Base-by-base conservation (phyloP, 2,888 invertebrate genomes). In the Drosophila helvetica region DNA sequence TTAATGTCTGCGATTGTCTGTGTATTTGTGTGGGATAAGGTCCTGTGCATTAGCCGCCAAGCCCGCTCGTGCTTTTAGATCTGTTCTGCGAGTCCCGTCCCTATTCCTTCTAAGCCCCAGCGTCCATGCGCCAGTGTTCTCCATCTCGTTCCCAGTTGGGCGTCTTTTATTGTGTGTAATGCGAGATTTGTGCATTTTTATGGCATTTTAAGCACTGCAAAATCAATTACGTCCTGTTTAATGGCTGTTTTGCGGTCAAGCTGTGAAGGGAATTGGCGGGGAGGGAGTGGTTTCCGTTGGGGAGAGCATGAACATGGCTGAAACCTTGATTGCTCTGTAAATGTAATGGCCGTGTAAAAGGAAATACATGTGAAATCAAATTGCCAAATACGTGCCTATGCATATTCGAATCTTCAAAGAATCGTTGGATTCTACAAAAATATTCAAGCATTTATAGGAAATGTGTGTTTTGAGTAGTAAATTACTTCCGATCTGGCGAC, bases 141-240 rank as follows among this genome's bases (percentile, higher is more conserved):
- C 30, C 27, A 15, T 46, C 45, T 33, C 52, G 18, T 43, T 55
- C 53, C 57, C 57, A 45, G 48, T 38, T 58, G 50, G 46, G 22
- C 54, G 63, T 18, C 55, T 53, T 38, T 74, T 68, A 69, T 76
- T 79, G 65, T 61, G 53, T 70, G 66, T 78, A 68, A 69, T 71
- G 68, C 42, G 63, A 52, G 68, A 77, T 71, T 79, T 77, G 61
- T 74, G 52, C 74, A 77, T 77, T 79, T 77, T 81, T 67, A 79
- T 79, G 74, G 68, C 54, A 63, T 67, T 78, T 81, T 77, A 77
- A 79, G 72, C 52, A 66, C 71, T 79, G 56, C 54, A 69, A 79
- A 81, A 81, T 81, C 77, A 81, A 79, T 79, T 81, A 77, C 66
- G 61, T 45, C 50, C 64, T 48, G 51, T 66, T 76, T 76, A 71